Evolutionary conservation across 2,797 vertebrate genomes (phyloP).

Genomic region (Neostethus bicornis): DNA sequence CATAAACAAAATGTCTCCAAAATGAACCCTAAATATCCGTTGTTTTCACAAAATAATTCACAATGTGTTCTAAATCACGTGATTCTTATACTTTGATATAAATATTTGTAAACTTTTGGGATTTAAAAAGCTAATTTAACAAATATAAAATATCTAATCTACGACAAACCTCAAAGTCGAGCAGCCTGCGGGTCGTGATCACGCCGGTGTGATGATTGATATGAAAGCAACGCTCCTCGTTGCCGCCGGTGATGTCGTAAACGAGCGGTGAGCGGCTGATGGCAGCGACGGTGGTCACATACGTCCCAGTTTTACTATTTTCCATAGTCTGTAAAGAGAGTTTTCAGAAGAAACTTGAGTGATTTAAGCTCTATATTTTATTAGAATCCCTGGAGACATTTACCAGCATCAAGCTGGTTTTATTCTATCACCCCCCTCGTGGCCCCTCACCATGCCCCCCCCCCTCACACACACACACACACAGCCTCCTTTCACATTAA

Average conservation of each 20-base stretch:
- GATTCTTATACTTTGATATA: no score
- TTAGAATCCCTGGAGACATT: neutral
- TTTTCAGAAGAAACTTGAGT: neutral
- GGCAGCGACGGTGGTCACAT: conserved; percentile 85
- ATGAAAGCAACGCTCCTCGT: conserved; percentile 83
- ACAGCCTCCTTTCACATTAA: neutral
- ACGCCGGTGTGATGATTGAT: conserved; percentile 93
- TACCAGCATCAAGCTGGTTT: neutral
- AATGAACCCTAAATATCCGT: no score
- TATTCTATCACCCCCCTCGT: conserved; percentile 2
- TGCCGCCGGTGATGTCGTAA: conserved; percentile 91
- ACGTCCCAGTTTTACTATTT: conserved; percentile 81
- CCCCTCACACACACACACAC: no score
- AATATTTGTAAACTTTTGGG: no score
- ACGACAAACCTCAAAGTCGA: conserved; percentile 88
- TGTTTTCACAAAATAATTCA: no score
- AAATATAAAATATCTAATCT: neutral
- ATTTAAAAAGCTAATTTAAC: no score
- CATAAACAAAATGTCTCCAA: no score
- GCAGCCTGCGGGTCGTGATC: conserved; percentile 84
- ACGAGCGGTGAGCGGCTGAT: conserved; percentile 89
- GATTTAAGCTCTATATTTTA: neutral
- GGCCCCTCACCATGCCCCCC: no score
- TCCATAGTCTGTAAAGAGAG: conserved; percentile 82
- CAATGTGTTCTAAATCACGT: no score